Evolutionary conservation across 1,140 invertebrate genomes (phyloP).

Genomic region (Drosophila truncata): DNA sequence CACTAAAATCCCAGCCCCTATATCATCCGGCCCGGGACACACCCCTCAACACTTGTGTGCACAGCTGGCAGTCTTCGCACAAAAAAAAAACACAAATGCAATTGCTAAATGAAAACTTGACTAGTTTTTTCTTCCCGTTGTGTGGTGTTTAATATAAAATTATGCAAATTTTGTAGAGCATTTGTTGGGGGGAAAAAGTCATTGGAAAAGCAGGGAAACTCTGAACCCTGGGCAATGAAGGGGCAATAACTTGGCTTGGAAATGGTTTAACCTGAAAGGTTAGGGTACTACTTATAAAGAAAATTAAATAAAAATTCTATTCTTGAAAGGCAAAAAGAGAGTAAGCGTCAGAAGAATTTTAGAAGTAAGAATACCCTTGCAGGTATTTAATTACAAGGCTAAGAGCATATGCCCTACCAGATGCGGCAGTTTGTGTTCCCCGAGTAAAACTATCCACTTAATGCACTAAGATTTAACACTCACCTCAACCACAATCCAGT

Average conservation of each 20-base stretch:
- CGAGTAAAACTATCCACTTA: constrained; percentile 16
- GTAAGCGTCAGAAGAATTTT: neutral
- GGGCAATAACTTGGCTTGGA: neutral
- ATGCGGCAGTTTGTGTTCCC: neutral
- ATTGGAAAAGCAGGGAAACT: constrained; percentile 19
- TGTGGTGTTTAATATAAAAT: constrained; percentile 66
- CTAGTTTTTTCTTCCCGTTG: constrained; percentile 18
- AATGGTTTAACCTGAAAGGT: neutral
- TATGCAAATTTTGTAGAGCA: constrained; percentile 70
- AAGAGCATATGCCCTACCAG: neutral
- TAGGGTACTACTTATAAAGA: no score
- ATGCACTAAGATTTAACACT: constrained; percentile 7
- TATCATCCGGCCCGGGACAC: constrained; percentile 24
- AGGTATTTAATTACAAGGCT: neutral
- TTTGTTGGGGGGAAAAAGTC: constrained; percentile 32
- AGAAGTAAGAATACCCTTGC: neutral
- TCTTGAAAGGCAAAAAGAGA: neutral
- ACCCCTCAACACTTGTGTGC: constrained; percentile 71
- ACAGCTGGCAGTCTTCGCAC: constrained; percentile 63
- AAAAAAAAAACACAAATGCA: constrained; percentile 54
- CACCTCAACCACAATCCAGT: constrained; percentile 13
- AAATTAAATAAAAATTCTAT: neutral
- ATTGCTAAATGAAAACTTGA: constrained; percentile 74
- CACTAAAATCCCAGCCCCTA: constrained; percentile 4
- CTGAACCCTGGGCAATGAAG: neutral